Base-by-base conservation (phyloP, 2,888 invertebrate species). In the Siphonodentalium dalli region DNA sequence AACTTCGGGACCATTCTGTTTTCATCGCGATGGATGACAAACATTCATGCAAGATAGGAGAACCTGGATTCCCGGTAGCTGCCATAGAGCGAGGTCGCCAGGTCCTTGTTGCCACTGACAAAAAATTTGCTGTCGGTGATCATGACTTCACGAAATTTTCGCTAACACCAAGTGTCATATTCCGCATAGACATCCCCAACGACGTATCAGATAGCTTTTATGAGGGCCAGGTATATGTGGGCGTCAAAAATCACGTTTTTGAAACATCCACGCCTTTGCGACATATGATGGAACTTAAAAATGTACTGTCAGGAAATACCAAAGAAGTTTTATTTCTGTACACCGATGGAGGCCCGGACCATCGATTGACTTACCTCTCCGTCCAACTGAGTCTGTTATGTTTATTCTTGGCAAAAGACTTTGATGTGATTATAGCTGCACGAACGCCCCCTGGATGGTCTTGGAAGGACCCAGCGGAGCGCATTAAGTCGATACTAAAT, bases 21-120 rank as follows among this genome's bases (percentile, higher is more conserved):
- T 37, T 47, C 39, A 20, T 47, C 11, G 18, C 23, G 8, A n/a
- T 37, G 18, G 38, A 47, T 47, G 47, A 47, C 28, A 47, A 47
- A 47, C 47, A 47, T 26, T 27, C 4, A n/a, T 21, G 23, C 23
- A 47, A 47, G 21, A 28, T 40, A 13, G 38, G 47, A 2, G 47
- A 47, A 3, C 47, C 47, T 23, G 27, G 38, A 2, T 20, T 13
- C n/a, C 47, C 47, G 37, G 38, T 47, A 6, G 47, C 47, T 2
- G 35, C 37, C 11, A 28, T 26, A 13, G 47, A 47, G 3, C 37
- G 28, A 9, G 47, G 47, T 3, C 23, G 26, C 20, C 40, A 26
- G 8, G 11, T 40, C 23, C 11, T 40, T n/a, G 40, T 40, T 9
- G 1, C 20, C 7, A 9, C 11, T 8, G 11, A 40, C 26, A 8